Evolutionary conservation across 2,113 vertebrate genomes (phyloP), one percentile per base, ranked within the genome.

Genomic region (Perca schrenkii): DNA sequence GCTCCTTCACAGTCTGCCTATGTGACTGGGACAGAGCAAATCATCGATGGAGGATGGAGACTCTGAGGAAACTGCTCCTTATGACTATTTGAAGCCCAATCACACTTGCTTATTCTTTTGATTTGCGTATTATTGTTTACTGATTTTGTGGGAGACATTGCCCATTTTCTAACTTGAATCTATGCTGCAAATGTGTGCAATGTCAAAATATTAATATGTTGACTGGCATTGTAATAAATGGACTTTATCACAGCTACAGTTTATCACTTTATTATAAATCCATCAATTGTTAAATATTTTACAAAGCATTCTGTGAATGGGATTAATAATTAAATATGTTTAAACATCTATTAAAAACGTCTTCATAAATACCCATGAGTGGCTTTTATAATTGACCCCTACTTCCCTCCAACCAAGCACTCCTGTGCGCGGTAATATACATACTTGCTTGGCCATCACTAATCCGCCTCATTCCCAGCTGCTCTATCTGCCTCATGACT

Each of bases 1-100:
- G 13, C 12, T 77, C 25, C 62, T 80, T 69, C 64, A 74, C 94
- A 99, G 98, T 98, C 98, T 25, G 95, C 96, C 74, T 99, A 97
- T 3, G 61, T 99, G 71, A 98, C 98, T 0, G 98, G 98, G 16
- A 97, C 96, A 3, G 96, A 97, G 79, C 93, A 97, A 8, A 92
- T 98, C 93, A 99, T 99, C 15, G 97, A 99, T 84, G 98, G 98
- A 93, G 98, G 98, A 79, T 99, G 98, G 97, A 96, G 96, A 63
- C 91, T 99, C 78, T 99, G 90, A 98, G 63, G 58, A 88, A 67
- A n/a, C 47, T 40, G 11, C 15, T n/a, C 53, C 28, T 60, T 14
- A 1, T 12, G 31, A 6, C 50, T 4, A 17, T 22, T 25, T 36
- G 5, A 67, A 61, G 25, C 19, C 7, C 11, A 74, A 74, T 21